These are phyloP conservation scores for Vannuccia rotundouncinata DNA, from an alignment of 2,888 invertebrate species.

Conservation along the genomic window DNA sequence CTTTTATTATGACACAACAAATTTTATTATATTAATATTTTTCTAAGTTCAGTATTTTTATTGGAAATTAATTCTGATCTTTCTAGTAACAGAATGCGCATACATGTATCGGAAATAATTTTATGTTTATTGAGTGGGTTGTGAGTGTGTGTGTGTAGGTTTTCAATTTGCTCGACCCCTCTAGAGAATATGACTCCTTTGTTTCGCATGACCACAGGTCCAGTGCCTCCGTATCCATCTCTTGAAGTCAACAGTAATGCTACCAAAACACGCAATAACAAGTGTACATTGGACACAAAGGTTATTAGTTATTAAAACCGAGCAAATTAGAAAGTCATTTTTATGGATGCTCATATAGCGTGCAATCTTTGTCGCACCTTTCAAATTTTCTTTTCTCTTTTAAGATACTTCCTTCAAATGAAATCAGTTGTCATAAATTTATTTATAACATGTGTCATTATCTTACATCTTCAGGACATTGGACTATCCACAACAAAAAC, in stretches of 20 bases:
- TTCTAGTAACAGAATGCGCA: no score
- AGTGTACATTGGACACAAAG: background rate
- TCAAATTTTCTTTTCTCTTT: background rate
- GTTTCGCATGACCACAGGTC: background rate
- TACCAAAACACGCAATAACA: background rate
- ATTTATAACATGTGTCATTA: background rate
- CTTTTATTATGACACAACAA: no score
- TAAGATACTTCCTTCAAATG: background rate
- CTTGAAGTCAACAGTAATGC: background rate
- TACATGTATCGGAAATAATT: no score
- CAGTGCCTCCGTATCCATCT: background rate
- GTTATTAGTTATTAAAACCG: constrained; percentile 4
- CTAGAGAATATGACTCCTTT: no score
- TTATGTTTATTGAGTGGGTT: no score
- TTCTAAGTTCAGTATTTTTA: no score
- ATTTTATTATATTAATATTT: no score
- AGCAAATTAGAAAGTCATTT: background rate
- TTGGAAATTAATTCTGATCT: no score
- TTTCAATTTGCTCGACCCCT: no score
- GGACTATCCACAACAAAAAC: no score
- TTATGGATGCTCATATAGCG: background rate
- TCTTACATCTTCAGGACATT: no score
- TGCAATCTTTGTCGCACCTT: background rate
- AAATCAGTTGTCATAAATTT: background rate
- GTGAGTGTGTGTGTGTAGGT: no score